Evolutionary conservation across 2,113 vertebrate genomes (phyloP).

Genomic region (Oncorhynchus clarkii): DNA sequence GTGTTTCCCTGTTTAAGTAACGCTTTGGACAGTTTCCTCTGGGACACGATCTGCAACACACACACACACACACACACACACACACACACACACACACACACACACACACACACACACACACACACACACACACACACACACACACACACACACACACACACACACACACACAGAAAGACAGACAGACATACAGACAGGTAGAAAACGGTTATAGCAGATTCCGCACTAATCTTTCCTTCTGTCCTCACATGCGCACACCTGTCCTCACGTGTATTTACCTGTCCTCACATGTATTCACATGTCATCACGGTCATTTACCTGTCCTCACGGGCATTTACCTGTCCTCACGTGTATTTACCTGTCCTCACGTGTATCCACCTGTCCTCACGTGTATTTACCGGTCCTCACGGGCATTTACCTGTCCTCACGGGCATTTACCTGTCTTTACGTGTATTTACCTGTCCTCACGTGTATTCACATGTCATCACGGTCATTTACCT

Average conservation of each 20-base stretch:
- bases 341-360: background rate
- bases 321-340: background rate
- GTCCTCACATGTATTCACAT: background rate
- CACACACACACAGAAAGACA: conserved; percentile 13
- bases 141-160: conserved; percentile 39
- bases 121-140: conserved; percentile 39
- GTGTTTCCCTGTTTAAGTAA: conserved; percentile 96
- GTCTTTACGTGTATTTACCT: no score
- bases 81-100: conserved; percentile 17
- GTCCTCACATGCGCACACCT: background rate
- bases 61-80: conserved; percentile 39
- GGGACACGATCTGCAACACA: conserved; percentile 90
- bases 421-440: background rate
- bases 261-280: background rate
- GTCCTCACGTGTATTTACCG: background rate
- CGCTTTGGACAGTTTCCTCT: conserved; percentile 93
- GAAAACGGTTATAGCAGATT: background rate
- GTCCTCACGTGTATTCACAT: no score
- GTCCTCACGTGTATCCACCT: background rate
- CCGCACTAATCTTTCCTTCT: background rate
- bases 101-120: conserved; percentile 29
- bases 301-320: background rate
- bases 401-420: background rate
- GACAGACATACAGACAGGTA: background rate
- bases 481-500: no score